Base-by-base conservation (phyloP, 2,888 invertebrate species). In the Lycophotia porphyrea region DNA sequence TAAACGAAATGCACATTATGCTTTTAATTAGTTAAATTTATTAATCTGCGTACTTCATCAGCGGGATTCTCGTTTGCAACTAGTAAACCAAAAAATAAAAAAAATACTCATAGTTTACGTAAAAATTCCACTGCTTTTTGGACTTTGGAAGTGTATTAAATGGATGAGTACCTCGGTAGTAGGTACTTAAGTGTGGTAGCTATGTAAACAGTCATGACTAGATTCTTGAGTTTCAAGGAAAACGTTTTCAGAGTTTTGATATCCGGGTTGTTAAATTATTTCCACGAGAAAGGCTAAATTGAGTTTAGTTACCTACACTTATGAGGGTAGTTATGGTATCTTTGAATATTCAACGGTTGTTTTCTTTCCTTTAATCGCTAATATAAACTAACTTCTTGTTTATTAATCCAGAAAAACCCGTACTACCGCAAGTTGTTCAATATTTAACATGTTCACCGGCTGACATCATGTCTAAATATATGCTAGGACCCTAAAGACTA, bases 391-490 rank as follows among this genome's bases (percentile, higher is more conserved):
- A 39, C 63, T 82, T 42, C 71, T 70, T 44, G 61, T 71, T 60
- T 66, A 71, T 27, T 74, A 78, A 84, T 86, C 83, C 80, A 85
- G 83, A 83, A 85, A 83, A 87, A 87, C 74, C 76, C 81, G 60
- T 79, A 84, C 44, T 76, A 36, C 68, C 61, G 65, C 80, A 74
- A 71, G 27, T 70, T 61, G 73, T 81, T 75, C 65, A 84, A 80
- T 76, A 80, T 81, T 86, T 74, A 78, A 74, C 85, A 87, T 75
- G 71, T 66, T 69, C 60, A 44, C 60, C 11, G 63, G 31, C 80
- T 85, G 87, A 87, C 82, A 84, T 87, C 87, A 87, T 76, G 67
- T 70, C 81, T 87, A 84, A 84, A 85, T 84, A 82, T 82, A 84
- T 24, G 24, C 67, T 65, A 65, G 71, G 76, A 67, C 76, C 71